Evolutionary conservation across 1,140 invertebrate genomes (phyloP).

Genomic region (Drosophila ohnishii): DNA sequence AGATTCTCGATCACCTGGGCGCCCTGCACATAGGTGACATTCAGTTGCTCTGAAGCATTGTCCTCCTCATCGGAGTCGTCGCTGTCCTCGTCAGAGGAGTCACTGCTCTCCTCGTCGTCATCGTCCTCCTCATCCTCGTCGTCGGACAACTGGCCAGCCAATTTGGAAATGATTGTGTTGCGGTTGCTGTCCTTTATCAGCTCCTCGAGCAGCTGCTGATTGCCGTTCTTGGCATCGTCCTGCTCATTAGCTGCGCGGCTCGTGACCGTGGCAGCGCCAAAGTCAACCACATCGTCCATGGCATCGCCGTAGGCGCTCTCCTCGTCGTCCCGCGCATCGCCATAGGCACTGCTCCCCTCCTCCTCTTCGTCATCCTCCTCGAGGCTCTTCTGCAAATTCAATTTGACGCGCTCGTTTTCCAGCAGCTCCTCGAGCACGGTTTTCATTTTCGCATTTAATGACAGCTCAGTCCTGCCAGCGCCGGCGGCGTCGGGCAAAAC

Average conservation of each 20-base stretch:
- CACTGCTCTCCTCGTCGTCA: slow-evolving; percentile 68
- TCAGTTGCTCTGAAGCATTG: slow-evolving; percentile 62
- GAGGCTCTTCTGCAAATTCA: slow-evolving; percentile 83
- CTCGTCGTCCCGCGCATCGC: slow-evolving; percentile 63
- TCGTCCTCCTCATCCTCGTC: slow-evolving; percentile 67
- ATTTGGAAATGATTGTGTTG: slow-evolving; percentile 72
- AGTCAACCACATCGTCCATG: slow-evolving; percentile 77
- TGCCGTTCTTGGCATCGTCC: slow-evolving; percentile 68
- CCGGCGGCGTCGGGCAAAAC: slow-evolving; percentile 51
- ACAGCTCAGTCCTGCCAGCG: slow-evolving; percentile 69
- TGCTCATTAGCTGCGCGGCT: slow-evolving; percentile 36
- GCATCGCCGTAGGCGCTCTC: slow-evolving; percentile 71
- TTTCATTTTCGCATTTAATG: slow-evolving; percentile 83
- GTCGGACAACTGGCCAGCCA: slow-evolving; percentile 65
- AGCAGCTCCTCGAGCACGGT: slow-evolving; percentile 82
- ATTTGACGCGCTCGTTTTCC: slow-evolving; percentile 82
- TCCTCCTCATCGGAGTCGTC: slow-evolving; percentile 73
- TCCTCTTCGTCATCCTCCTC: slow-evolving; percentile 56
- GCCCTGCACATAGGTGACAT: slow-evolving; percentile 72
- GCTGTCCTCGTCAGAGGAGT: slow-evolving; percentile 71
- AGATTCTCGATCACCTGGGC: slow-evolving; percentile 82
- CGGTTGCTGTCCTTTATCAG: slow-evolving; percentile 79
- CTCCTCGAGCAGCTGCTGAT: slow-evolving; percentile 73
- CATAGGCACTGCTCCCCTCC: slow-evolving; percentile 43
- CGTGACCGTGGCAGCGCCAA: slow-evolving; percentile 35